Evolutionary conservation across 1,140 invertebrate genomes (phyloP), one percentile per base, ranked within the genome.

Genomic region (Meloidogyne chitwoodi): DNA sequence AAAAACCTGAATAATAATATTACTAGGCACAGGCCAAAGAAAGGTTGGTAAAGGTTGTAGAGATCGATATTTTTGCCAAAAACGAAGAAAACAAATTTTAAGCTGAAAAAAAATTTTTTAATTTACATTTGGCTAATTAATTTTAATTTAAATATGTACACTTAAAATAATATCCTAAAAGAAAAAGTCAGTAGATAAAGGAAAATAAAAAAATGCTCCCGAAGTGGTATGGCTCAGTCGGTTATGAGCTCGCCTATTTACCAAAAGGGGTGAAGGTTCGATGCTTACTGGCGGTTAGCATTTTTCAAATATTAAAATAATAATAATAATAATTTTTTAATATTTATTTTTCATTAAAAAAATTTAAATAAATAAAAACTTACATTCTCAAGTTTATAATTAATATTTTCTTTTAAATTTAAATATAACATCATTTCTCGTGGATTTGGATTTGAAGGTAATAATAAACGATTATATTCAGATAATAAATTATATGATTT

Each of bases 81-180:
- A 78, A 0, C 78, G 75, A 44, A 80, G 64, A n/a, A 78, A 78
- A 38, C 62, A 78, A 61, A 78, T 56, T 3, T 70, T 69, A 64
- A 78, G 78, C 77, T 78, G 26, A 78, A 78, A 68, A n/a, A n/a
- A 31, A 74, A 69, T 38, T 78, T 78, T n/a, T n/a, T 1, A 27
- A 22, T 70, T 16, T 24, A 41, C 6, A 12, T 19, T 19, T 12
- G 8, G 16, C 11, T 12, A 68, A 5, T n/a, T 31, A 2, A 5
- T 68, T 31, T n/a, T 68, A 3, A 19, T 68, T 68, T 16, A 4
- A n/a, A 19, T 2, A 2, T 4, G 19, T 2, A 26, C 14, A 3
- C 12, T 26, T 5, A 4, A 62, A n/a, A 62, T 2, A 62, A 62
- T 62, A 22, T 27, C 29, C 24, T 24, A 65, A 24, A 19, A n/a